phyloP scores from a whole-genome alignment of 2,113 vertebrate species.

The Lepisosteus oculatus region DNA sequence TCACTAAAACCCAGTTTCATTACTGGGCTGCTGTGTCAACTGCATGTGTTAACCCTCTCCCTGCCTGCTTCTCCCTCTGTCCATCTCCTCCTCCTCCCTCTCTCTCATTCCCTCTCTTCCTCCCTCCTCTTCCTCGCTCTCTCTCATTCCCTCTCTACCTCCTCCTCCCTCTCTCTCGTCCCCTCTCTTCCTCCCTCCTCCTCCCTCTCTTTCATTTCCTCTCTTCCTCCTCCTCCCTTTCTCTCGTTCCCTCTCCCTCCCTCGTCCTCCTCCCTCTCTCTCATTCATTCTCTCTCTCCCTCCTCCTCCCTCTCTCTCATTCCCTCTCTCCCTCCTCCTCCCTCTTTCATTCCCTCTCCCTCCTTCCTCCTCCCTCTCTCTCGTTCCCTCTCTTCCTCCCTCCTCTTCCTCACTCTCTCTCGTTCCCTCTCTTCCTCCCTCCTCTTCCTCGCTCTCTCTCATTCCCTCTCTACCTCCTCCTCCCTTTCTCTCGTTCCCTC shows the following conservation, averaged over 20 bases:
- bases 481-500: neutral
- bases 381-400: conserved; percentile 48
- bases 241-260: neutral
- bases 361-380: conserved; percentile 35
- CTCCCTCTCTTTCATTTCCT: neutral
- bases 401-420: conserved; percentile 30
- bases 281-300: neutral
- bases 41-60: conserved; percentile 60
- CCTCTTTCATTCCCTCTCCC: conserved; percentile 26
- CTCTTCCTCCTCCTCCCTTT: neutral
- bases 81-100: conserved; percentile 67
- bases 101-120: conserved; percentile 36
- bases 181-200: neutral
- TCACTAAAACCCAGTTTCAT: too few species aligned
- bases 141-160: conserved; percentile 31
- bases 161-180: conserved; percentile 18
- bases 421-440: neutral
- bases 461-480: neutral
- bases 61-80: conserved; percentile 43
- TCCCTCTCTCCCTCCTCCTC: conserved; percentile 7
- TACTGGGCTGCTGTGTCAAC: too few species aligned
- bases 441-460: neutral
- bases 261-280: neutral
- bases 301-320: conserved; percentile 9
- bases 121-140: neutral